Evolutionary conservation across 2,888 invertebrate genomes (phyloP).

Genomic region (Dicranocentrus wangi): DNA sequence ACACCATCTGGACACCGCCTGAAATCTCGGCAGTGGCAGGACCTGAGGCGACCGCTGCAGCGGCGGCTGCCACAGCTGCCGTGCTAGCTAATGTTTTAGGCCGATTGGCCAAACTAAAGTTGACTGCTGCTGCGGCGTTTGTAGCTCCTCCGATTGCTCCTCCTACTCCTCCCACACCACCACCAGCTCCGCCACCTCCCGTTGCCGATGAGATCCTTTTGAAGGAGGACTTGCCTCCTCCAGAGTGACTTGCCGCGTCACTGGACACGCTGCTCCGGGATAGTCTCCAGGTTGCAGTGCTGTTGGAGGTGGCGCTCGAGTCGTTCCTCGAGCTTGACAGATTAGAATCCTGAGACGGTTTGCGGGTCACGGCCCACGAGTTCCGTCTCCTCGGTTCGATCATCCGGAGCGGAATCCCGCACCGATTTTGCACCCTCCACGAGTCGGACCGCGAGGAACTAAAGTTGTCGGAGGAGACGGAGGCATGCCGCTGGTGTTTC

Average conservation of each 20-base stretch:
- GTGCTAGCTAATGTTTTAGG: slow-evolving; percentile 58
- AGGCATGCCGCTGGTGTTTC: slow-evolving; percentile 80
- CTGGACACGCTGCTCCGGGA: slow-evolving; percentile 87
- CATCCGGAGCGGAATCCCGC: slow-evolving; percentile 84
- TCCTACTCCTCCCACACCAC: slow-evolving; percentile 7
- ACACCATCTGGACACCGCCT: too few relatives aligned
- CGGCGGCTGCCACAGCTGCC: slow-evolving; percentile 47
- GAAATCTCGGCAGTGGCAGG: slow-evolving; percentile 62
- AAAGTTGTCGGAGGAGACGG: slow-evolving; percentile 89
- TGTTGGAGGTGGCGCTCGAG: slow-evolving; percentile 90
- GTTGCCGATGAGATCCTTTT: slow-evolving; percentile 63
- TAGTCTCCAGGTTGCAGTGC: slow-evolving; percentile 91
- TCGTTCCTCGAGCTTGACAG: slow-evolving; percentile 92
- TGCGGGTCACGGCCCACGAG: slow-evolving; percentile 92
- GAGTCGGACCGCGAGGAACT: slow-evolving; percentile 91
- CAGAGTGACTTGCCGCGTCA: slow-evolving; percentile 75
- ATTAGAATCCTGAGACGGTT: slow-evolving; percentile 94
- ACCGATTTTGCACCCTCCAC: slow-evolving; percentile 82
- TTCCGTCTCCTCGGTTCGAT: slow-evolving; percentile 86
- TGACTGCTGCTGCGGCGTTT: not conserved
- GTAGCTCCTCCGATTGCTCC: not conserved
- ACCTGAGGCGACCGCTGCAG: slow-evolving; percentile 36
- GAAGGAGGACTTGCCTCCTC: slow-evolving; percentile 71
- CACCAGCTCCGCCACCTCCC: not conserved
- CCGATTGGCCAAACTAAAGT: not conserved